Base-by-base conservation (phyloP, 2,888 invertebrate genomes). In the Scrobipalpa atriplicella region DNA sequence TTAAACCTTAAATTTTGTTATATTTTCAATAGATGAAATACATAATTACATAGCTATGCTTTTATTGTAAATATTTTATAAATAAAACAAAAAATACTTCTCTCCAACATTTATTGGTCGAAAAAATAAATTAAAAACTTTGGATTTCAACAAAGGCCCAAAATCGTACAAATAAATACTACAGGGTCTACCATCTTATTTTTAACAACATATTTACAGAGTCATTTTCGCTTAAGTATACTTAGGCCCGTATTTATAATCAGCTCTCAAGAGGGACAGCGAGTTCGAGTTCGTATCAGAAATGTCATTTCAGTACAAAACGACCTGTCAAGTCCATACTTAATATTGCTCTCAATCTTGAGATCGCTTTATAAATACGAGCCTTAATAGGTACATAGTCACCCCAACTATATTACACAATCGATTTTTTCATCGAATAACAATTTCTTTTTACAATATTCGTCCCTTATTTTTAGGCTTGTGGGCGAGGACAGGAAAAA, bases 101-200 rank as follows among this genome's bases (percentile, higher is more conserved):
- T 91, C 86, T 92, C 90, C 92, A 92, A 92, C 92, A 92, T 92
- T 92, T 92, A 92, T 92, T 92, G 92, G 92, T 92, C 92, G 92
- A n/a, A 92, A 92, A 92, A 92, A 92, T 92, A 92, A 92, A 92
- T 92, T 87, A 92, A 92, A 88, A 92, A 92, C 91, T 92, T 92
- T 92, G 91, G 92, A 91, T 89, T 87, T 90, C 84, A 92, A 92
- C 92, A 89, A 89, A 92, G 92, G 92, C 87, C 91, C 85, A 85
- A 92, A 90, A 89, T 89, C 87, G 87, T 90, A 89, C 83, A 91
- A 92, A 92, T 92, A 92, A 92, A 92, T 92, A 91, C 87, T 91
- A 91, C 89, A 79, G 87, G 90, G 84, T 78, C 90, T 91, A 87
- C 89, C 43, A n/a, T 72, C 70, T 86, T 89, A 86, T n/a, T 85